These are phyloP conservation scores for Cryptoblepharus egeriae DNA, from an alignment of 2,797 vertebrate genomes.

Conservation along the genomic window DNA sequence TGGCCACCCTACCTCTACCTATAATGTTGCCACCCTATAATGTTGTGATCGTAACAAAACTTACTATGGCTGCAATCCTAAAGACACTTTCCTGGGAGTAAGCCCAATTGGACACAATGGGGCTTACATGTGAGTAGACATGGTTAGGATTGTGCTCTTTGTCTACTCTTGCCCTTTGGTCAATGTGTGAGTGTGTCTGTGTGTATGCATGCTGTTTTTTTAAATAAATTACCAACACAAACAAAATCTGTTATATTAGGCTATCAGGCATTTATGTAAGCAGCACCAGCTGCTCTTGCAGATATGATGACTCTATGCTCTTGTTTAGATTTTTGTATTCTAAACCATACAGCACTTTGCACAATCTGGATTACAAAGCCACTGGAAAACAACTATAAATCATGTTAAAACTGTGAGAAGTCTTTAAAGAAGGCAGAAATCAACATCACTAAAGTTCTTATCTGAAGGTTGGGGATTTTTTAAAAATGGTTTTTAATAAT, in stretches of 20 bases:
- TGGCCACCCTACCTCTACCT: too few relatives aligned
- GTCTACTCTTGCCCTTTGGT: conserved; percentile 50
- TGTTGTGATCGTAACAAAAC: conserved; percentile 45
- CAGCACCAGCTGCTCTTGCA: conserved; percentile 67
- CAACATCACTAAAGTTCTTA: conserved; percentile 30
- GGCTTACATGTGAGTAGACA: too few relatives aligned
- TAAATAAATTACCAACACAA: conserved; percentile 52
- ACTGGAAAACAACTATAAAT: conserved; percentile 56
- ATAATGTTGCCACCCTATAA: neutral
- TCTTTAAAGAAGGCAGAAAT: conserved; percentile 27
- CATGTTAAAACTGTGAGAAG: conserved; percentile 51
- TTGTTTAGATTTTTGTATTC: conserved; percentile 38
- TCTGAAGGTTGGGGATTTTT: neutral
- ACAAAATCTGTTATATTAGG: conserved; percentile 59
- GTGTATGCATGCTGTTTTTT: too few relatives aligned
- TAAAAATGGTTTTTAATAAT: neutral
- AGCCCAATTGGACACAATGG: too few relatives aligned
- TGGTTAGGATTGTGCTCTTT: too few relatives aligned
- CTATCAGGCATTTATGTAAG: conserved; percentile 70
- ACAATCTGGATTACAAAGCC: conserved; percentile 57
- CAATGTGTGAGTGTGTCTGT: conserved; percentile 7
- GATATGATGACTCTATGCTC: conserved; percentile 61
- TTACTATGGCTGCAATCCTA: too few relatives aligned
- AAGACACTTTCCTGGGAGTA: too few relatives aligned
- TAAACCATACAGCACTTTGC: conserved; percentile 61